Evolutionary conservation across 2,113 vertebrate genomes (phyloP).

Genomic region (Pica pica): DNA sequence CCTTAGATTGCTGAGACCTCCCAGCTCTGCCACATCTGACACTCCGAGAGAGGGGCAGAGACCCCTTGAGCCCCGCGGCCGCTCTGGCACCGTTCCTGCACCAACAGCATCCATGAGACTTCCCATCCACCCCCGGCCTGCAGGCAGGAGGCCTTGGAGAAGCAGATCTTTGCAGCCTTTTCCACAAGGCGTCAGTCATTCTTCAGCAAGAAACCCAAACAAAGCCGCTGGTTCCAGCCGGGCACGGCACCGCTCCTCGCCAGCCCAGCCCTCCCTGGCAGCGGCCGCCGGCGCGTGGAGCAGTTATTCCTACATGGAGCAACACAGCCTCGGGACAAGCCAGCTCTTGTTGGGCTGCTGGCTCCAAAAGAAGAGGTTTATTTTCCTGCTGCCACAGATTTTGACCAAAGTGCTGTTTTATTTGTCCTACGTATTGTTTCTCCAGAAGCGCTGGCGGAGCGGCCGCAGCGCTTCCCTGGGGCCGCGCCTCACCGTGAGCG

Average conservation of each 20-base stretch:
- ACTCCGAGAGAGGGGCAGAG: neutral
- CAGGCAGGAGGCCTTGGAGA: neutral
- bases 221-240: neutral
- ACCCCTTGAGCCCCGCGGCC: accelerated
- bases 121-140: accelerated
- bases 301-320: neutral
- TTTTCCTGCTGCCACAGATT: neutral
- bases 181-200: conserved; percentile 29
- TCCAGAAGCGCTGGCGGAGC: neutral
- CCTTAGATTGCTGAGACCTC: neutral
- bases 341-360: conserved; percentile 38
- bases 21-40: neutral
- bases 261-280: neutral
- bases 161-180: neutral
- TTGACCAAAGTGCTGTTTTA: neutral
- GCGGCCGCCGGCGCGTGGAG: neutral
- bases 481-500: neutral
- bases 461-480: accelerated
- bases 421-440: neutral
- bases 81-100: accelerated
- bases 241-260: neutral
- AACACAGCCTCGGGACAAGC: neutral
- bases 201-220: neutral
- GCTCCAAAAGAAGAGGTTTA: neutral
- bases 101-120: neutral